Conservation (phyloP, 2,888 invertebrate genomes). For the Drosophila antonietae region DNA sequence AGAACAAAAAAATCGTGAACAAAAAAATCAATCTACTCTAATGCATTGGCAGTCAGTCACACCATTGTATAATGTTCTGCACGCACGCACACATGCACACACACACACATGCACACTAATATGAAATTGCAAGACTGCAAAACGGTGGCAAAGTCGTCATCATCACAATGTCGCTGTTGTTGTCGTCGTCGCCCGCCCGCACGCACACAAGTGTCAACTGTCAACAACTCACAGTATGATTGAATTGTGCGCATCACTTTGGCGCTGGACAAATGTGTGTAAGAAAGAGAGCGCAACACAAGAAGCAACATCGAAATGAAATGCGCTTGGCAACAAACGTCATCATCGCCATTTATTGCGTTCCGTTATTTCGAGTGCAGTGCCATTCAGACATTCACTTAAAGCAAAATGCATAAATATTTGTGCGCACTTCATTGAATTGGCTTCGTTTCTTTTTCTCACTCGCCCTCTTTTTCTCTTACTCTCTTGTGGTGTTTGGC, state of each 20-base stretch:
- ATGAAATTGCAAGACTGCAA: slow-evolving; percentile 11
- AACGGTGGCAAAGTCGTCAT: slow-evolving; percentile 19
- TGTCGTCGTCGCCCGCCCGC: background rate
- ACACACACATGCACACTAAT: background rate
- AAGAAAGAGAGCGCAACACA: slow-evolving; percentile 14
- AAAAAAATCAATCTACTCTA: slow-evolving; percentile 6
- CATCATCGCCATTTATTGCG: slow-evolving; percentile 22
- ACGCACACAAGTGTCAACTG: slow-evolving; percentile 35
- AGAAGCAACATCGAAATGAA: slow-evolving; percentile 20
- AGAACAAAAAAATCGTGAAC: background rate
- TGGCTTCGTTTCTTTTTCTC: slow-evolving; percentile 35
- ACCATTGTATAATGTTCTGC: background rate
- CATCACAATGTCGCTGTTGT: background rate
- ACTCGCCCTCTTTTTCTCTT: background rate
- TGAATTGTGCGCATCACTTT: slow-evolving; percentile 32
- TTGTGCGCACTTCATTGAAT: slow-evolving; percentile 66
- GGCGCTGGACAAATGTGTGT: slow-evolving; percentile 12
- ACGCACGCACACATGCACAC: background rate
- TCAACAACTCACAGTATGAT: slow-evolving; percentile 37
- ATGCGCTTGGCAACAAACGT: slow-evolving; percentile 34
- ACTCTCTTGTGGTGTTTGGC: slow-evolving; percentile 10
- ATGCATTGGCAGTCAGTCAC: background rate
- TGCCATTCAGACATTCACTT: slow-evolving; percentile 45
- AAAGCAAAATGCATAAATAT: slow-evolving; percentile 57
- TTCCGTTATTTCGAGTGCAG: slow-evolving; percentile 41